A percentile compares a stretch with the other conserved stretches of the same genome.
These are phyloP conservation scores for Gnathonemus echidnorhynchus DNA, from an alignment of 2,113 vertebrate genomes.

Conservation along the genomic window DNA sequence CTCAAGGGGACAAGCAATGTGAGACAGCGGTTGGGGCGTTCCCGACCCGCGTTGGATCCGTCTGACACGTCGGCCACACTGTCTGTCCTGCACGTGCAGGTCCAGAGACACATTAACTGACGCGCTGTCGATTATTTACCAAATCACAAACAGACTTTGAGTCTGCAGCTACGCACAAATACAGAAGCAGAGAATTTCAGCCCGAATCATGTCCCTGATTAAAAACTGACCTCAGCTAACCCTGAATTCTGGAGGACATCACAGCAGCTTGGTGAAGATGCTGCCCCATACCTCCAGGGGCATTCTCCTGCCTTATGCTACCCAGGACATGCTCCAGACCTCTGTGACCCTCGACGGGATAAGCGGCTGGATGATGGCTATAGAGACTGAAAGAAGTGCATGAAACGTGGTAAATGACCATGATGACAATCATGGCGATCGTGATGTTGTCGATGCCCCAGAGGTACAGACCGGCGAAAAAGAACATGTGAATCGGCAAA, in stretches of 20 bases:
- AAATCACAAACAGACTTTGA: background rate
- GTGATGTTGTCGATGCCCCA: background rate
- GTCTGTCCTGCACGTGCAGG: background rate
- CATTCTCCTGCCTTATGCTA: background rate
- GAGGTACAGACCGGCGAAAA: background rate
- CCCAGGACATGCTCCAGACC: background rate
- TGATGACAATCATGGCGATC: too few relatives aligned
- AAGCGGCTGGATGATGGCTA: background rate
- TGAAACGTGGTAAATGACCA: background rate
- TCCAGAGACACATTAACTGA: background rate
- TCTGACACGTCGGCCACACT: background rate
- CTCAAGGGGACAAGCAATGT: background rate
- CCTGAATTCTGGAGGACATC: background rate
- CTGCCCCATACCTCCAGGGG: background rate
- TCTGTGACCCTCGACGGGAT: background rate
- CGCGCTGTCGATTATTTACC: background rate
- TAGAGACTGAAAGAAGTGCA: background rate
- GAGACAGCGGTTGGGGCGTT: background rate
- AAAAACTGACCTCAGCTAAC: background rate
- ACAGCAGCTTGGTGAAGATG: background rate
- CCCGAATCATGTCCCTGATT: background rate
- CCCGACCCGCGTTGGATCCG: background rate
- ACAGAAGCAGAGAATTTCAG: background rate
- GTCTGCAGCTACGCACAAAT: background rate
- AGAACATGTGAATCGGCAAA: background rate